These are phyloP conservation scores for Stercorarius parasiticus DNA, from an alignment of 2,113 vertebrate genomes.

Conservation along the genomic window DNA sequence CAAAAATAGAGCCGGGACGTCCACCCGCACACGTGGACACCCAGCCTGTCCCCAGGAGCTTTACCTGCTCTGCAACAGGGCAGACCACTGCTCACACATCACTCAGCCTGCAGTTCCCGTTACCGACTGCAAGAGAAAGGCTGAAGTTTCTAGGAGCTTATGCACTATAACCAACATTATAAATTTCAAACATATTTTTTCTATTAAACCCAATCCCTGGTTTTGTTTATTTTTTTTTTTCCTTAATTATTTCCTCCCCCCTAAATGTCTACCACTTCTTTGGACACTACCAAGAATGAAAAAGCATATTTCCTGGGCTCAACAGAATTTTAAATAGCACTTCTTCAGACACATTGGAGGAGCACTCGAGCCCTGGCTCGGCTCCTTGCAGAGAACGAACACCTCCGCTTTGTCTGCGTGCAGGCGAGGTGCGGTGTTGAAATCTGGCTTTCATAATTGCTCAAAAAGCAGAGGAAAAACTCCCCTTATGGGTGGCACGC, in stretches of 20 bases:
- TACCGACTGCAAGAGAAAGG: not conserved
- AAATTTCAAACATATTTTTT: not conserved
- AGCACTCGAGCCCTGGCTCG: not conserved
- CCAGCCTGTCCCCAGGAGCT: not conserved
- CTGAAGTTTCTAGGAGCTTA: not conserved
- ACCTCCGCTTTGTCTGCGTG: not conserved
- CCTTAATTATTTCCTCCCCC: not conserved
- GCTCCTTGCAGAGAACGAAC: not conserved
- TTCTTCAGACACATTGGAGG: not conserved
- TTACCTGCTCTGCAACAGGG: fast-evolving
- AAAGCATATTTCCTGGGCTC: not conserved
- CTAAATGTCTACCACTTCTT: not conserved
- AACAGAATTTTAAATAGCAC: not conserved
- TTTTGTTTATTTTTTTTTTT: not conserved
- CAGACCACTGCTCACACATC: not conserved
- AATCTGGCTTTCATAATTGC: not conserved
- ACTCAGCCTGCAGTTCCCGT: not conserved
- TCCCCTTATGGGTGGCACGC: not conserved
- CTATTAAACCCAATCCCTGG: not conserved
- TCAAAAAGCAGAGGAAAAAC: not conserved
- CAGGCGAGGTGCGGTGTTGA: not conserved
- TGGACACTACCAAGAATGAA: not conserved
- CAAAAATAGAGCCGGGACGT: not conserved
- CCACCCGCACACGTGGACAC: fast-evolving
- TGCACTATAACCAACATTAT: not conserved